phyloP scores from a whole-genome alignment of 2,888 invertebrate species.

The Noctua fimbriata region DNA sequence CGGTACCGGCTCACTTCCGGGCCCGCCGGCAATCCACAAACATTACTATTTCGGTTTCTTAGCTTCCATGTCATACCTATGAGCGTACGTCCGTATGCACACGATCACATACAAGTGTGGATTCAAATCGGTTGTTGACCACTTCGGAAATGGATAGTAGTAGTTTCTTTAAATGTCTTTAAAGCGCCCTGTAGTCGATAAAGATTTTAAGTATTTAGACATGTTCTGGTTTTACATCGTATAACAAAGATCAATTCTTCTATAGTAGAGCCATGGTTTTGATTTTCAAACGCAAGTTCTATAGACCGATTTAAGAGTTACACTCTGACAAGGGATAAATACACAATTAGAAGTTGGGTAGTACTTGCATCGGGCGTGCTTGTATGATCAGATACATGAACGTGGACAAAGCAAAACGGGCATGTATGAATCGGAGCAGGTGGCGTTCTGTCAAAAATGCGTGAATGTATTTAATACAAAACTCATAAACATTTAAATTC shows the following conservation, averaged over 20 bases:
- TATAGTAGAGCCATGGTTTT: background rate
- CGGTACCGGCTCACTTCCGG: conserved; percentile 66
- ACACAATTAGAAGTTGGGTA: background rate
- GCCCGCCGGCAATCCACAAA: conserved; percentile 57
- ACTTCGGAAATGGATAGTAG: conserved; percentile 18
- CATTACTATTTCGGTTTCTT: conserved; percentile 62
- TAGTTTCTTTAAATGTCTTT: conserved; percentile 10
- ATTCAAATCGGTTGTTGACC: conserved; percentile 30
- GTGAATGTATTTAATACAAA: background rate
- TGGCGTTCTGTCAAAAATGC: background rate
- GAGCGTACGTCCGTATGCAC: background rate
- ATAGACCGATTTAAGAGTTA: too few relatives aligned
- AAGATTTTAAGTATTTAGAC: background rate
- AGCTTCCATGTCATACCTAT: conserved; percentile 49
- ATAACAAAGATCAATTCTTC: background rate
- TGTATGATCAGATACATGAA: background rate
- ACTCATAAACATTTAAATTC: background rate
- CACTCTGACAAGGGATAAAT: too few relatives aligned
- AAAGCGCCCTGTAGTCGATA: too few relatives aligned
- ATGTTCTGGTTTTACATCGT: background rate
- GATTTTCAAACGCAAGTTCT: too few relatives aligned
- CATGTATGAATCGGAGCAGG: background rate
- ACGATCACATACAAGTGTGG: conserved; percentile 28
- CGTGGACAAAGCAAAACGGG: background rate
- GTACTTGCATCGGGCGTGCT: background rate